Conservation (phyloP, 2,113 vertebrate genomes). For the Xenus cinereus region DNA sequence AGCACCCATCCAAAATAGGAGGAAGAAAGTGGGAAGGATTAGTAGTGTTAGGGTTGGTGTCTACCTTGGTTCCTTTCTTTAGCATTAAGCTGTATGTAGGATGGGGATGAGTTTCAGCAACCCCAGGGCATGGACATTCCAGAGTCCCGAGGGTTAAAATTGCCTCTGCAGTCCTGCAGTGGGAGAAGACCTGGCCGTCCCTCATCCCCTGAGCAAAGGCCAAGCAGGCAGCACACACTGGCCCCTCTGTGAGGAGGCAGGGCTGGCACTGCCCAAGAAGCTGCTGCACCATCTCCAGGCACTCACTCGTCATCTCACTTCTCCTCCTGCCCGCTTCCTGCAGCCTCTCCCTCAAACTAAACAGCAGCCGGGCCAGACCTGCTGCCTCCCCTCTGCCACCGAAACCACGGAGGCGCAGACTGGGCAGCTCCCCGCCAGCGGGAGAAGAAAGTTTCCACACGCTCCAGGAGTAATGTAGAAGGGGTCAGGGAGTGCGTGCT, state of each 20-base stretch:
- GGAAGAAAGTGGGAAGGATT: not conserved
- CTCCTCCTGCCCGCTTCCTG: not conserved
- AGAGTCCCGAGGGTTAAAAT: not conserved
- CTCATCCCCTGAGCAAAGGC: not conserved
- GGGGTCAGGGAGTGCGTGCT: not conserved
- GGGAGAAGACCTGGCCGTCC: not conserved
- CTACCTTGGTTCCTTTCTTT: not conserved
- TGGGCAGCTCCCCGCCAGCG: not conserved
- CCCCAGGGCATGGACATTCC: not conserved
- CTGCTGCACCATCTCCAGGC: not conserved
- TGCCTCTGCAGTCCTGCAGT: not conserved
- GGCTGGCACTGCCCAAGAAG: not conserved
- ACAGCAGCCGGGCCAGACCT: not conserved
- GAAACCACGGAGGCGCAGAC: not conserved
- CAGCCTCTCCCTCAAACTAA: constrained; percentile 48
- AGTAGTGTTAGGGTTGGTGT: not conserved
- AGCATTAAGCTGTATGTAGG: not conserved
- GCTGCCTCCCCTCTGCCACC: not conserved
- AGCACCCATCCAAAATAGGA: not conserved
- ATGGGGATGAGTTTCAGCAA: not conserved
- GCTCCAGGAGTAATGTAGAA: not conserved
- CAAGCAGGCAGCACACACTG: not conserved
- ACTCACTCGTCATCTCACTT: not conserved
- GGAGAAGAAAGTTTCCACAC: constrained; percentile 4
- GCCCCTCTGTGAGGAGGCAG: not conserved